phyloP scores from a whole-genome alignment of 2,113 vertebrate genomes.

The Oreotrochilus melanogaster region DNA sequence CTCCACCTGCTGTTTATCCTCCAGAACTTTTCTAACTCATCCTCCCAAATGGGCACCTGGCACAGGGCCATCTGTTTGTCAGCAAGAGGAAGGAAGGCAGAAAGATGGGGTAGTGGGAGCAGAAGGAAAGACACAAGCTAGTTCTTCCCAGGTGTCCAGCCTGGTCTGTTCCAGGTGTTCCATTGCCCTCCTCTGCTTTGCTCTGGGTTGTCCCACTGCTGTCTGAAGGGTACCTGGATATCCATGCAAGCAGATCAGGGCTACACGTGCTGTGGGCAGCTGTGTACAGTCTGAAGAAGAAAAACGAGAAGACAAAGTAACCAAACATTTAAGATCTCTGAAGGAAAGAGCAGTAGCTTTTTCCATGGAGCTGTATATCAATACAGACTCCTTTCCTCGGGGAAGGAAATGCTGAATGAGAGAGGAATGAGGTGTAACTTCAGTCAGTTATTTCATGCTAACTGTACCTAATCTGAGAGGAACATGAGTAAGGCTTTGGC shows the following conservation, averaged over 20 bases:
- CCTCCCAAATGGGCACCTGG: background rate
- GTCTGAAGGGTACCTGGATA: background rate
- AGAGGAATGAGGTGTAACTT: background rate
- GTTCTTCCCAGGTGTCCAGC: background rate
- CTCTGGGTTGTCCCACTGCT: background rate
- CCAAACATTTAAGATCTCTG: background rate
- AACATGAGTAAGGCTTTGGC: background rate
- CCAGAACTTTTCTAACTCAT: background rate
- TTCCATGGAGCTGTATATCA: background rate
- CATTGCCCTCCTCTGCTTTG: background rate
- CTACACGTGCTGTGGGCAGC: background rate
- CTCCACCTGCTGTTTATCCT: background rate
- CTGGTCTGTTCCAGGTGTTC: background rate
- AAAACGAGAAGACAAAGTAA: background rate
- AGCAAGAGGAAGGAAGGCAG: background rate
- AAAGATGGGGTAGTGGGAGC: background rate
- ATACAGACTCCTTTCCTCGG: background rate
- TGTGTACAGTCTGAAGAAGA: background rate
- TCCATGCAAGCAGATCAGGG: background rate
- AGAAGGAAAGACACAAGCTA: background rate
- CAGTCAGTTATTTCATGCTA: background rate
- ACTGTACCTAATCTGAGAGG: background rate
- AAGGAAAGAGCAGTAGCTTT: background rate
- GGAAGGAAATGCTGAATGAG: background rate
- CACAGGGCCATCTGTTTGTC: background rate